These are phyloP conservation scores for Spinus pinus DNA, from an alignment of 2,797 vertebrate species.

Conservation along the genomic window DNA sequence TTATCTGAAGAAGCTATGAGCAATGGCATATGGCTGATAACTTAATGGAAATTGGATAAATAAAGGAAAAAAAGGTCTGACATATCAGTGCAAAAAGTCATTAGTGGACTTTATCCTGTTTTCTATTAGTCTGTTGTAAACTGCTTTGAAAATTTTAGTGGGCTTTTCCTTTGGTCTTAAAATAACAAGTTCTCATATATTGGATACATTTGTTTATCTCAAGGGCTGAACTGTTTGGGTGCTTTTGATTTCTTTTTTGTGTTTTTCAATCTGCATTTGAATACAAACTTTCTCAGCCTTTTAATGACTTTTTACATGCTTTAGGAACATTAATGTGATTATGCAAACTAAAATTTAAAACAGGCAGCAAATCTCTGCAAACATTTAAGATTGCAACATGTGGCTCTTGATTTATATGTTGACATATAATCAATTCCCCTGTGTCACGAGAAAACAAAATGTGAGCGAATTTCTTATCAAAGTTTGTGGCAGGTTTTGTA, in stretches of 20 bases:
- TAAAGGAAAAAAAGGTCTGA: slow-evolving; percentile 60
- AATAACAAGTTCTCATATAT: slow-evolving; percentile 14
- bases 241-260: slow-evolving; percentile 49
- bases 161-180: slow-evolving; percentile 62
- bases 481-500: not conserved
- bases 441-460: not conserved
- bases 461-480: not conserved
- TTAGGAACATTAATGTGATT: slow-evolving; percentile 11
- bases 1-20: slow-evolving; percentile 60
- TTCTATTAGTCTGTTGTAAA: slow-evolving; percentile 53
- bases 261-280: slow-evolving; percentile 33
- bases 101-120: slow-evolving; percentile 62
- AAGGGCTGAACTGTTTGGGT: slow-evolving; percentile 44
- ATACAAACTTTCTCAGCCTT: not conserved
- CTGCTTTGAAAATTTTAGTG: slow-evolving; percentile 60
- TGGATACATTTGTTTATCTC: slow-evolving; percentile 64
- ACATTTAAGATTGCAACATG: not conserved
- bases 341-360: not conserved
- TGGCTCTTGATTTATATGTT: not conserved
- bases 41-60: slow-evolving; percentile 65
- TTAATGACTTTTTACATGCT: not conserved
- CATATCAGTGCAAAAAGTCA: slow-evolving; percentile 46
- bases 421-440: not conserved
- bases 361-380: slow-evolving; percentile 1
- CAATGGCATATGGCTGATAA: slow-evolving; percentile 60